A percentile compares a stretch with the other conserved stretches of the same genome.
phyloP scores from a whole-genome alignment of 2,888 invertebrate species.

The Agrochola lota region DNA sequence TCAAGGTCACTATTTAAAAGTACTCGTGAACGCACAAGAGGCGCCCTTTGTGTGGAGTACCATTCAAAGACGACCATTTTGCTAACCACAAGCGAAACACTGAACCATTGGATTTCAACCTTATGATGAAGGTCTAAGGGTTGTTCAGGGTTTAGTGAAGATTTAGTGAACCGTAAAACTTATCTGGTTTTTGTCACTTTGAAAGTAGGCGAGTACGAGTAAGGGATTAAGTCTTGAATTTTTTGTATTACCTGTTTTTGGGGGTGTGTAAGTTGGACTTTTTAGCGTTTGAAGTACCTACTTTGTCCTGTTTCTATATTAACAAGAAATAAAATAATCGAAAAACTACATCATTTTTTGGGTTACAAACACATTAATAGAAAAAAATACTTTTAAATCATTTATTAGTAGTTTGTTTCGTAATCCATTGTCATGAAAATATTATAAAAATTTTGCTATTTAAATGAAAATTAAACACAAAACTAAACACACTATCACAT shows the following conservation, averaged over 20 bases:
- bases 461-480: neutral
- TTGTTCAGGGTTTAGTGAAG: constrained; percentile 16
- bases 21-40: constrained; percentile 62
- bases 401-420: neutral
- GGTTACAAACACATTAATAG: neutral
- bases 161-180: constrained; percentile 16
- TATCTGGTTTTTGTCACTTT: constrained; percentile 57
- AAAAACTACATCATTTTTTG: too few relatives aligned
- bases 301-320: neutral
- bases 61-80: constrained; percentile 65
- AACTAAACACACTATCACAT: neutral
- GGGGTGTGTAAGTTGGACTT: neutral
- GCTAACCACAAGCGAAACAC: constrained; percentile 41
- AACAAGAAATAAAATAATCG: neutral
- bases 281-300: neutral
- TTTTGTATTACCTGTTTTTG: constrained; percentile 48
- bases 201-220: constrained; percentile 62
- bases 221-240: constrained; percentile 60
- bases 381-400: neutral
- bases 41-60: constrained; percentile 65
- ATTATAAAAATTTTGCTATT: neutral
- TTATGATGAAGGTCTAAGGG: constrained; percentile 16
- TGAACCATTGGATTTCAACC: constrained; percentile 34
- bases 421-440: neutral
- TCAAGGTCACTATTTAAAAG: constrained; percentile 68